These are phyloP conservation scores for Odobenus rosmarus DNA, from an alignment of 2,113 vertebrate species.

Conservation along the genomic window DNA sequence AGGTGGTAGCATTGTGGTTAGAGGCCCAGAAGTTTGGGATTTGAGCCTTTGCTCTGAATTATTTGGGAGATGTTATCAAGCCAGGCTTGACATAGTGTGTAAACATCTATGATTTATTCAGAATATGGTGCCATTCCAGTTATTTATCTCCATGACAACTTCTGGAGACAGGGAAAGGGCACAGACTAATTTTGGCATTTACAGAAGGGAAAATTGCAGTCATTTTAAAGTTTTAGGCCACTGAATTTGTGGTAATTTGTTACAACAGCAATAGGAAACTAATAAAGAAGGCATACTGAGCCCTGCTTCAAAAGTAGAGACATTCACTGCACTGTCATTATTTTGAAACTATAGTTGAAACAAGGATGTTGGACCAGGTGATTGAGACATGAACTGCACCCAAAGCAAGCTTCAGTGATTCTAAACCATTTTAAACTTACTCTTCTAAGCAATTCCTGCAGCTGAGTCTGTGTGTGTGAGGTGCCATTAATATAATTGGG, in stretches of 20 bases:
- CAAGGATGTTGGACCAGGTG: not conserved
- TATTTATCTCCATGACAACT: conserved; percentile 27
- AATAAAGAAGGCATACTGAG: not conserved
- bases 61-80: not conserved
- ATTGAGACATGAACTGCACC: not conserved
- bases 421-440: not conserved
- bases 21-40: not conserved
- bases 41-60: conserved; percentile 7
- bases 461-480: not conserved
- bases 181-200: conserved; percentile 15
- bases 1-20: not conserved
- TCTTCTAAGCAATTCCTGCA: not conserved
- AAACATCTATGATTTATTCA: not conserved
- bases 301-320: not conserved
- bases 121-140: not conserved
- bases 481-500: not conserved
- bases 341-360: conserved; percentile 44
- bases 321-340: not conserved
- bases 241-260: not conserved
- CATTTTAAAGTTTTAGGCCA: not conserved
- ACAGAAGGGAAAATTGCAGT: not conserved
- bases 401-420: conserved; percentile 29
- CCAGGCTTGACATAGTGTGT: not conserved
- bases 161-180: not conserved
- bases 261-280: not conserved